A percentile compares a stretch with the other conserved stretches of the same genome.
Evolutionary conservation across 2,888 invertebrate genomes (phyloP).

Genomic region (Amblyjoppa fuscipennis): DNA sequence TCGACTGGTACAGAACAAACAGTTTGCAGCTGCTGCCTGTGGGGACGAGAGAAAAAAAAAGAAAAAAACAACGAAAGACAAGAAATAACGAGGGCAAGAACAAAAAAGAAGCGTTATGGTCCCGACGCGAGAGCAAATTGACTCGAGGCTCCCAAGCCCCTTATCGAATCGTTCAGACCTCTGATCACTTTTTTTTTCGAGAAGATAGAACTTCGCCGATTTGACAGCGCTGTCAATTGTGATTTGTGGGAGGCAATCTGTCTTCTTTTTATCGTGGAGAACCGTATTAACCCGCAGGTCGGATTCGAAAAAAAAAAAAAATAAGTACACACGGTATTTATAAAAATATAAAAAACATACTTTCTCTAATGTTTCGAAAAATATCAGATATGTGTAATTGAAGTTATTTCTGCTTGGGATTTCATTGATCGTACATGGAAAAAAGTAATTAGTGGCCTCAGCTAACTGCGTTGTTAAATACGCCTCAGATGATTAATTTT

Average conservation of each 20-base stretch:
- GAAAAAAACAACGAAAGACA: constrained; percentile 5
- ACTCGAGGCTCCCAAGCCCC: constrained; percentile 21
- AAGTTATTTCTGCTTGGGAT: background rate
- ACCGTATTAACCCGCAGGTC: background rate
- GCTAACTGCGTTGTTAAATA: background rate
- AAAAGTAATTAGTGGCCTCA: background rate
- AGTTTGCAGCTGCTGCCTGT: constrained; percentile 44
- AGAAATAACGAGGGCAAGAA: constrained; percentile 18
- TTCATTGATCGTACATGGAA: background rate
- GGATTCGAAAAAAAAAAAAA: background rate
- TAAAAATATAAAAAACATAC: background rate
- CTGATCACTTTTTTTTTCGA: constrained; percentile 42
- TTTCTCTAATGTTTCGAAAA: no score
- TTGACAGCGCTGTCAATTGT: constrained; percentile 22
- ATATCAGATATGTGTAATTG: no score
- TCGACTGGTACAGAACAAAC: constrained; percentile 43
- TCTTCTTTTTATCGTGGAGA: constrained; percentile 13
- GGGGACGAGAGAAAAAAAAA: background rate
- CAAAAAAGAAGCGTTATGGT: constrained; percentile 39
- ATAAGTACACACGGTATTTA: background rate
- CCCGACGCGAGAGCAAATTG: constrained; percentile 44
- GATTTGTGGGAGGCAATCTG: constrained; percentile 23
- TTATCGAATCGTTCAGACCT: constrained; percentile 51
- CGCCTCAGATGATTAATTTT: background rate
- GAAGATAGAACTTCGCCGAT: constrained; percentile 32